phyloP scores from a whole-genome alignment of 1,140 invertebrate species.

The Drosophila auraria region DNA sequence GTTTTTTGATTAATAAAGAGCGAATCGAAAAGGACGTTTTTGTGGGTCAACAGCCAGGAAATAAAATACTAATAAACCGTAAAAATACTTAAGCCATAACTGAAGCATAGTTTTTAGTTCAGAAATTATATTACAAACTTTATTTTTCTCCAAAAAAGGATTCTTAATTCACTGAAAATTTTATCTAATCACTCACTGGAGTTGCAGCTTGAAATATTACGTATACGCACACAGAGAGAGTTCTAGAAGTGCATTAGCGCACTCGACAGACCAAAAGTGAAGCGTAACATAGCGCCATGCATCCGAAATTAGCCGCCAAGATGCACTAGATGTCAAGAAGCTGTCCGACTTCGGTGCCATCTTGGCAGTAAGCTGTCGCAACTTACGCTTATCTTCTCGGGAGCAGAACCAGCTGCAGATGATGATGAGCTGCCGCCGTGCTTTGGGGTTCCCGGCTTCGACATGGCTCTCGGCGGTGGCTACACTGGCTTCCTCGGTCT shows the following conservation, averaged over 20 bases:
- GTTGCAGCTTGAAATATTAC: slow-evolving; percentile 18
- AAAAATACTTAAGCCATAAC: no score
- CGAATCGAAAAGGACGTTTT: background rate
- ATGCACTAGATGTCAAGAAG: slow-evolving; percentile 8
- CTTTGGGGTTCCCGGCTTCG: slow-evolving; percentile 73
- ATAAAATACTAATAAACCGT: background rate
- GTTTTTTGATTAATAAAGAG: slow-evolving; percentile 21
- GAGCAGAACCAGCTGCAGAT: slow-evolving; percentile 28
- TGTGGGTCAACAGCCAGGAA: background rate
- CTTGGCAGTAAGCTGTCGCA: slow-evolving; percentile 27
- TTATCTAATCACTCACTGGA: slow-evolving; percentile 22
- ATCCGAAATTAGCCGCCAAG: slow-evolving; percentile 16
- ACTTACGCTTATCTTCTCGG: slow-evolving; percentile 77
- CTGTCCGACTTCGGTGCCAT: slow-evolving; percentile 16
- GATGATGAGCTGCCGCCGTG: slow-evolving; percentile 46
- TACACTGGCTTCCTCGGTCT: slow-evolving; percentile 27
- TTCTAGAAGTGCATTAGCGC: slow-evolving; percentile 29
- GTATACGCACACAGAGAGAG: slow-evolving; percentile 48
- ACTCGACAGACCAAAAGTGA: slow-evolving; percentile 21
- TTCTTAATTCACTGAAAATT: background rate
- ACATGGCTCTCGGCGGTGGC: slow-evolving; percentile 48
- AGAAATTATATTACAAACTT: no score
- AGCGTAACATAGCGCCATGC: slow-evolving; percentile 4
- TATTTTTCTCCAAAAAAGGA: background rate
- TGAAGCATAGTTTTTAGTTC: background rate